phyloP scores from a whole-genome alignment of 2,888 invertebrate genomes.

The Sphinx pinastri region DNA sequence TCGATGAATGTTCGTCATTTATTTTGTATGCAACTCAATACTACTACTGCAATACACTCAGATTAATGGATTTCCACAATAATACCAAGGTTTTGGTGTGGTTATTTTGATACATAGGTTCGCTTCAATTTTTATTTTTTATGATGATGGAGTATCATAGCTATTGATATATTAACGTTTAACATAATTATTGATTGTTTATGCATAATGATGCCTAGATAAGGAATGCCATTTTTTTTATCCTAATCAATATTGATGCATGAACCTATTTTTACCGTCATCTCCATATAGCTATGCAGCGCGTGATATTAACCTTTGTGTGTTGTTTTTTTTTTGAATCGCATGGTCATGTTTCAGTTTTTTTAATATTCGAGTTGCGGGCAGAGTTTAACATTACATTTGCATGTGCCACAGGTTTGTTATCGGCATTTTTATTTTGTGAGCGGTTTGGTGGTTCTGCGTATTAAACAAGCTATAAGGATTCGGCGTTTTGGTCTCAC shows the following conservation, averaged over 20 bases:
- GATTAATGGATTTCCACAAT: slow-evolving; percentile 6
- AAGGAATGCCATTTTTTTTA: not conserved
- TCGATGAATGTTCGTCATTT: slow-evolving; percentile 3
- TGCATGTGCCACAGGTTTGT: slow-evolving; percentile 16
- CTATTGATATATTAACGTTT: not conserved
- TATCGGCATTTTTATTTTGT: not conserved
- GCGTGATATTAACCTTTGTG: not conserved
- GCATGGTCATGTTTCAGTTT: slow-evolving; percentile 10
- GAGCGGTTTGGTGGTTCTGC: not conserved
- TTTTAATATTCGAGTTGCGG: not conserved
- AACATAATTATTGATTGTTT: not conserved
- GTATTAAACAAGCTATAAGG: slow-evolving; percentile 1
- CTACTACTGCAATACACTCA: not conserved
- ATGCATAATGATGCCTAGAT: not conserved
- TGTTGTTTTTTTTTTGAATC: not conserved
- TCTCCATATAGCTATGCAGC: not conserved
- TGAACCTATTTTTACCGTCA: not conserved
- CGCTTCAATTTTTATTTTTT: not conserved
- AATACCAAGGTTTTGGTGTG: not conserved
- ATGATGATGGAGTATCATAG: not conserved
- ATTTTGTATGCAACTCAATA: not conserved
- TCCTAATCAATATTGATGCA: slow-evolving; percentile 9
- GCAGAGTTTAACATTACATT: not conserved
- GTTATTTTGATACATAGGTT: not conserved
- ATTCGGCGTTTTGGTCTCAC: slow-evolving; percentile 11